phyloP scores from a whole-genome alignment of 2,888 invertebrate species.

The Diploptera punctata region DNA sequence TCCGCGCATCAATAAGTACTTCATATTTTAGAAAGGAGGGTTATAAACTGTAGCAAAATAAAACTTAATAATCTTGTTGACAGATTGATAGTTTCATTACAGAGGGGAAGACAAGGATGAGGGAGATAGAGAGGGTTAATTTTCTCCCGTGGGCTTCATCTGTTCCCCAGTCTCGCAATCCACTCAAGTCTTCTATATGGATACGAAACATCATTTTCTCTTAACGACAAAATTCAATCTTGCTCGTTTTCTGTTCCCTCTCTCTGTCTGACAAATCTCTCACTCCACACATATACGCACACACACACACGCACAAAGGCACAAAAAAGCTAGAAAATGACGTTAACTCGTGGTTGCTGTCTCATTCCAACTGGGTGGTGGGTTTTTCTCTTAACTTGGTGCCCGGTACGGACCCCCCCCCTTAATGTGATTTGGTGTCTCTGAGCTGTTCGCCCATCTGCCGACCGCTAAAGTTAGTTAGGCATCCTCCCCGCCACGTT shows the following conservation, averaged over 20 bases:
- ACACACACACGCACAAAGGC: background rate
- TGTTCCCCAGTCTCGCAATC: background rate
- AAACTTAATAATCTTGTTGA: conserved; percentile 10
- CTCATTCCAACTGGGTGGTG: background rate
- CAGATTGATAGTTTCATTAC: conserved; percentile 21
- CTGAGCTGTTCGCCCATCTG: background rate
- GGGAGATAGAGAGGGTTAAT: conserved; percentile 22
- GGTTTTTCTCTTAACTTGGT: conserved; percentile 12
- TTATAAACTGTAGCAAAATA: background rate
- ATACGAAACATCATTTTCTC: conserved; percentile 17
- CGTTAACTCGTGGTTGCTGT: conserved; percentile 24
- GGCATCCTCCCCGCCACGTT: background rate
- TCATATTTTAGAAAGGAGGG: too few relatives aligned
- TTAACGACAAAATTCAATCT: conserved; percentile 36
- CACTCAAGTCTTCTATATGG: background rate
- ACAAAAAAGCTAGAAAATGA: conserved; percentile 2
- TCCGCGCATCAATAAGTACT: too few relatives aligned
- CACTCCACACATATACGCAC: background rate
- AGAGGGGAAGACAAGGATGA: background rate
- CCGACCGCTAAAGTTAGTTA: conserved; percentile 13
- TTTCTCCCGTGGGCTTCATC: conserved; percentile 24
- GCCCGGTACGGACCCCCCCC: background rate
- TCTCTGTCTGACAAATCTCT: background rate
- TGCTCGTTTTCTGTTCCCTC: conserved; percentile 31
- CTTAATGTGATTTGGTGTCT: conserved; percentile 22